Conservation (phyloP, 64 coral and sea anemone genomes). For the Pachyseris speciosa region DNA sequence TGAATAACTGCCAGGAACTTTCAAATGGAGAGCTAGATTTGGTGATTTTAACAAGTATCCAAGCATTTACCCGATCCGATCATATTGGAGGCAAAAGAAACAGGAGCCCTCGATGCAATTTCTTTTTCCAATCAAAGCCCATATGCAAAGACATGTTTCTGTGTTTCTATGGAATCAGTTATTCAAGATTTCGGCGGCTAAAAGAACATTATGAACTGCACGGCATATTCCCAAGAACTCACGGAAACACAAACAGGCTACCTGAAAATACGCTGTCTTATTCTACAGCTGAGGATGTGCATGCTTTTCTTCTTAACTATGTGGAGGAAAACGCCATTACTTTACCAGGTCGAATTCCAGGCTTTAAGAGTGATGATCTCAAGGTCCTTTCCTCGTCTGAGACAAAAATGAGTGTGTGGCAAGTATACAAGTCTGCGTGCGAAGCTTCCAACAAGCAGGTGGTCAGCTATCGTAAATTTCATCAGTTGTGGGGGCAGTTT, state of each 20-base stretch:
- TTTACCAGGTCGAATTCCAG: too few species aligned
- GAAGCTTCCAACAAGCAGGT: background rate
- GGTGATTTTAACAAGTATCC: background rate
- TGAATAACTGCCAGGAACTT: constrained; percentile 8
- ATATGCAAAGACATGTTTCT: constrained; percentile 5
- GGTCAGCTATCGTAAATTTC: constrained; percentile 12
- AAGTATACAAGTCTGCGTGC: background rate
- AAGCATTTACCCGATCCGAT: background rate
- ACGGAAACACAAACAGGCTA: background rate
- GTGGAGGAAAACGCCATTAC: too few species aligned
- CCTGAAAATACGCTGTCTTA: constrained; percentile 12
- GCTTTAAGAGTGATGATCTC: too few species aligned
- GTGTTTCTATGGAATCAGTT: too few species aligned
- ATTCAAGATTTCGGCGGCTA: too few species aligned
- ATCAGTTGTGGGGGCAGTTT: constrained; percentile 40
- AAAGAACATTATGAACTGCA: too few species aligned
- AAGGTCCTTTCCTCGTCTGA: constrained; percentile 38
- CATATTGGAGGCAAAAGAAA: background rate
- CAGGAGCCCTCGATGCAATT: background rate
- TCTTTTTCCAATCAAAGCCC: background rate
- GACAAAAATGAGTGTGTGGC: constrained; percentile 32
- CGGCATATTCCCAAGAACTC: too few species aligned
- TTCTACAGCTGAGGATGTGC: background rate
- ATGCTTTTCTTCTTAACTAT: too few species aligned
- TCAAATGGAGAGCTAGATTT: background rate